Evolutionary conservation across 2,888 invertebrate genomes (phyloP), one percentile per base, ranked within the genome.

Genomic region (Drosophila mercatorum): DNA sequence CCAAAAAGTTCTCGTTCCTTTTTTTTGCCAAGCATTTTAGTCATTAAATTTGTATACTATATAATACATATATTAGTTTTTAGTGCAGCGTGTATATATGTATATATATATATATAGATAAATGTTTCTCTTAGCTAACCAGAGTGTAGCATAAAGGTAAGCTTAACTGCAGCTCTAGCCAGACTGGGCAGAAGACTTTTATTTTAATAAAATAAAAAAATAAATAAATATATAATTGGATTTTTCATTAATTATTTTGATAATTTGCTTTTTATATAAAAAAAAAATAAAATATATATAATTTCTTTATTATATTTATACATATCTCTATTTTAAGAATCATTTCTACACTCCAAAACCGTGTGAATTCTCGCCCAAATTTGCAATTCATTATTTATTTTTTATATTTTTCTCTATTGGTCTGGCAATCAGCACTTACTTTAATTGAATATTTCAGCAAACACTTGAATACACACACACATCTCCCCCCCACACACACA

Each of bases 21-120:
- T 31, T 31, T 31, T 31, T 31, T 40, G 49, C 31, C 11, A 28
- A 59, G 56, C 60, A 59, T 70, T 59, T 47, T 65, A 58, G 47
- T 31, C 34, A 53, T 56, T 41, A 44, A 70, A 51, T 36, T 47
- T 68, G 47, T 31, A 55, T 46, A 31, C 41, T 61, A 63, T 57
- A 38, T 49, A n/a, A 47, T 28, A 47, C 7, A 46, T 46, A 51
- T 57, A 49, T 38, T 12, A 6, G 14, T 49, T 36, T 47, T n/a
- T 28, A n/a, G 47, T 14, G 47, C 28, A 47, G 14, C 10, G 7
- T 28, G 5, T 10, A 49, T 28, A 36, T 40, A 38, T 36, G 28
- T 41, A 17, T 41, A 61, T 40, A 34, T 41, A 61, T 40, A 34
- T 56, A 34, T n/a, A 17, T 41, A 8, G 12, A 14, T 34, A 38